Base-by-base conservation (phyloP, 2,113 vertebrate genomes). In the Petrocephalus microphthalmus region DNA sequence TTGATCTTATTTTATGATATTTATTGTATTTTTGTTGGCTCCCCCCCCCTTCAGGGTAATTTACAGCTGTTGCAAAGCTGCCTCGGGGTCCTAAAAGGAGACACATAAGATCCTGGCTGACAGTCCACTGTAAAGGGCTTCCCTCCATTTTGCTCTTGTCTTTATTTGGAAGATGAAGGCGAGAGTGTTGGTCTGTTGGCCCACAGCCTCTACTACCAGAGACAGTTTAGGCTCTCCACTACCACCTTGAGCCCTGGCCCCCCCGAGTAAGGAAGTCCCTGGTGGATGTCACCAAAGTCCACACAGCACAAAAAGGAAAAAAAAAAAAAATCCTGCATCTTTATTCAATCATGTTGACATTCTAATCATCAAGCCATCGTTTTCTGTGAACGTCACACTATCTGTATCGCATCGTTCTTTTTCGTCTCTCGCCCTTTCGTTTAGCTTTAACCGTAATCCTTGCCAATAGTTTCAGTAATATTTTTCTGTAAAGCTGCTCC, bases 31-130 rank as follows among this genome's bases (percentile, higher is more conserved):
- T 47, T 67, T 13, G n/a, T 29, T 67, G 60, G 25, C 60, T 67
- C 19, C 19, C 37, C 47, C 60, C 49, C 15, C 90, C 85, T 94
- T 82, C 91, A 99, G 98, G 98, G 97, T 90, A 98, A 98, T 91
- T 97, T 99, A 87, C 98, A 99, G 92, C 93, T 99, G 93, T 94
- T 99, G 95, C 98, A 99, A 95, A 98, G 97, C 94, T 99, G 98
- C 93, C 93, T 99, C 93, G 95, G 97, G 33, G 96, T 99, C 92
- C 94, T 99, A 92, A 99, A 97, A 90, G 97, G 97, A 85, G 98
- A 99, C 94, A 97, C 97, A 94, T 99, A 99, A 97, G 91, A 91
- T 91, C 89, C 84, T 64, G 89, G 91, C 87, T 10, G 25, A 94
- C 92, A 92, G 94, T 92, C 93, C 88, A 91, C 89, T 93, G 87